Evolutionary conservation across 2,797 vertebrate genomes (phyloP), one percentile per base, ranked within the genome.

Genomic region (Taenioides sp.): DNA sequence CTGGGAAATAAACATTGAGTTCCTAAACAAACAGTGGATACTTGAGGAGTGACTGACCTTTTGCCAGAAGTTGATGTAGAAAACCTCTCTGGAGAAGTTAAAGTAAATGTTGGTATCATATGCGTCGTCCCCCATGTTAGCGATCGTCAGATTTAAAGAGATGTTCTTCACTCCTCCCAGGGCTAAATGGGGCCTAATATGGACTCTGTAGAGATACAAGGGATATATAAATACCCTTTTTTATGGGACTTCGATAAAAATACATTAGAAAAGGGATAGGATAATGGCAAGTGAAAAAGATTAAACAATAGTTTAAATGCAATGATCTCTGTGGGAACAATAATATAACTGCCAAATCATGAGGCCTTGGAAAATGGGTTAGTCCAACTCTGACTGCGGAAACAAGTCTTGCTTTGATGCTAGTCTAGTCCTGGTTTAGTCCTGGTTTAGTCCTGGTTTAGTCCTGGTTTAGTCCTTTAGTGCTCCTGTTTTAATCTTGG

Each of bases 31-130:
- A 81, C 70, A 78, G 65, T 20, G 60, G 66, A 73, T 49, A 69
- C 65, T 71, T 59, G 7, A 54, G 78, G 16, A 64, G 47, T 1
- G 57, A 90, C 95, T 89, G 91, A 99, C 98, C 96, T 96, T 97
- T 91, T 99, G 97, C 96, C 97, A 96, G 93, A 97, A 98, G 93
- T 99, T 99, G 92, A 99, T 99, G 92, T 99, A 99, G 93, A 96
- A 98, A 74, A 99, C 95, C 71, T 99, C 96, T 71, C 88, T 94
- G 89, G 98, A 97, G 86, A 98, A 97, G 74, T 98, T 98, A 91
- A 99, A 96, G 92, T 96, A 97, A 80, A 99, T 95, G 58, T 98
- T 99, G 83, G 97, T 95, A 84, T 99, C 97, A 0, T 98, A 99
- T 63, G 98, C 97, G 0, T 99, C 98, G 0, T 99, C 98, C 12